A percentile compares a stretch with the other conserved stretches of the same genome.
These are phyloP conservation scores for Ctenopoma kingsleyae DNA, from an alignment of 2,797 vertebrate genomes.

Conservation along the genomic window DNA sequence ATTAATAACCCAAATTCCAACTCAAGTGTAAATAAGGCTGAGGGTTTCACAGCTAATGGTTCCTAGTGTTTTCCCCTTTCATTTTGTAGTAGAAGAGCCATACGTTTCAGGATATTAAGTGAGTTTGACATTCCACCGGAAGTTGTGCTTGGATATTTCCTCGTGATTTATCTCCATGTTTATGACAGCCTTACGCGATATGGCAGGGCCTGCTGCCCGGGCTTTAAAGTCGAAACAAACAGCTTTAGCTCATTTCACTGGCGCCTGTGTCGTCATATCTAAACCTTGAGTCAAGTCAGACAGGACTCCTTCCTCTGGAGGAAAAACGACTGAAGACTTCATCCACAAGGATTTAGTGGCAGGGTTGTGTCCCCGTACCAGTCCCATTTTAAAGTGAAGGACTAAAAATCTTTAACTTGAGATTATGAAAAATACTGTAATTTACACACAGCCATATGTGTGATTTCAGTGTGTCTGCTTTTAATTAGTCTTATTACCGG, in stretches of 20 bases:
- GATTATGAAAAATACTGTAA: slow-evolving; percentile 29
- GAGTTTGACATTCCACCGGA: slow-evolving; percentile 6
- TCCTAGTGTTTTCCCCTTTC: neutral
- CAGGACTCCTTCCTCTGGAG: slow-evolving; percentile 18
- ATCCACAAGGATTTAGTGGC: slow-evolving; percentile 13
- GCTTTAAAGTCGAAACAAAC: slow-evolving; percentile 39
- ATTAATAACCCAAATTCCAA: too few relatives aligned
- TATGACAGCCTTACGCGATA: slow-evolving; percentile 13
- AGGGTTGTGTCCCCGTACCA: neutral
- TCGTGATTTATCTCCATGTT: slow-evolving; percentile 33
- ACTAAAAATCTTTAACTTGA: slow-evolving; percentile 19
- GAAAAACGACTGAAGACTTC: slow-evolving; percentile 21
- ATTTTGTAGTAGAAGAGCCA: neutral
- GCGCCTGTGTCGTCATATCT: slow-evolving; percentile 23
- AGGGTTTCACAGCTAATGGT: neutral
- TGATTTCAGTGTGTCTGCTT: slow-evolving; percentile 27
- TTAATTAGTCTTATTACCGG: slow-evolving; percentile 29
- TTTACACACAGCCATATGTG: slow-evolving; percentile 15
- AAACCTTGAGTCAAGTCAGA: slow-evolving; percentile 31
- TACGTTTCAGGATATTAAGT: slow-evolving; percentile 7
- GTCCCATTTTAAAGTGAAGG: slow-evolving; percentile 25
- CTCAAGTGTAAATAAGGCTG: neutral
- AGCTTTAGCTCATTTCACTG: slow-evolving; percentile 42
- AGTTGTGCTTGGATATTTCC: neutral
- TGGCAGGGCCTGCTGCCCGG: neutral